Evolutionary conservation across 2,888 invertebrate species (phyloP).

Genomic region (Xylota segnis): DNA sequence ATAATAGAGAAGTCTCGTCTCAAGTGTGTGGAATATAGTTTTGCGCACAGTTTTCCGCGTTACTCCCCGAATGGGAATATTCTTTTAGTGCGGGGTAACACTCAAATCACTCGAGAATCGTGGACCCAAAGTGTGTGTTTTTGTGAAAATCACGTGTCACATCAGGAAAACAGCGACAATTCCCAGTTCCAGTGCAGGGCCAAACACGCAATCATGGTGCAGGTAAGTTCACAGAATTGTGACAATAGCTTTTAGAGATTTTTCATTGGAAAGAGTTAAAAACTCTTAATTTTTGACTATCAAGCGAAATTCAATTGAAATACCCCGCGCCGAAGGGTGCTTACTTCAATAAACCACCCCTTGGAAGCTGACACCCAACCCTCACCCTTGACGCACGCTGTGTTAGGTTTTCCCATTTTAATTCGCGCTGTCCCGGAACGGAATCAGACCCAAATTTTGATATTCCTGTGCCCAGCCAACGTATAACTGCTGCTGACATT

Average conservation of each 20-base stretch:
- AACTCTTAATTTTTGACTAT: too few relatives aligned
- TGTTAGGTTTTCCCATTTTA: constrained; percentile 58
- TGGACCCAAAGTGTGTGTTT: constrained; percentile 27
- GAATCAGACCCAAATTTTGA: constrained; percentile 70
- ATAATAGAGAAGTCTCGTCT: constrained; percentile 46
- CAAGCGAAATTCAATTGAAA: constrained; percentile 4
- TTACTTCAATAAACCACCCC: constrained; percentile 46
- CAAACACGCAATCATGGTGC: constrained; percentile 59
- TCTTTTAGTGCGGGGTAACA: constrained; percentile 10
- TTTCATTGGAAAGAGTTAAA: too few relatives aligned
- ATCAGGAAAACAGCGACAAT: not conserved
- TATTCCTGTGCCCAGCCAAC: constrained; percentile 15
- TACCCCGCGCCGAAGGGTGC: constrained; percentile 29
- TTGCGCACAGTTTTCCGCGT: constrained; percentile 54
- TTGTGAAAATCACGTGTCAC: constrained; percentile 35
- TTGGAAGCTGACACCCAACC: constrained; percentile 54
- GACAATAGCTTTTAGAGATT: not conserved
- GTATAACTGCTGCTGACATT: not conserved
- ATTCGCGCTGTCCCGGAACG: constrained; percentile 74
- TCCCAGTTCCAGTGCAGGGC: constrained; percentile 25
- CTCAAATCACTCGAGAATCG: constrained; percentile 14
- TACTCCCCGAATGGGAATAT: constrained; percentile 11
- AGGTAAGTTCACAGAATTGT: constrained; percentile 53
- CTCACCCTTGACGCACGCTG: constrained; percentile 55
- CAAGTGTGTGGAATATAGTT: constrained; percentile 50